These are phyloP conservation scores for Sinopyrophorus schimmeli DNA, from an alignment of 2,888 invertebrate genomes.

Conservation along the genomic window DNA sequence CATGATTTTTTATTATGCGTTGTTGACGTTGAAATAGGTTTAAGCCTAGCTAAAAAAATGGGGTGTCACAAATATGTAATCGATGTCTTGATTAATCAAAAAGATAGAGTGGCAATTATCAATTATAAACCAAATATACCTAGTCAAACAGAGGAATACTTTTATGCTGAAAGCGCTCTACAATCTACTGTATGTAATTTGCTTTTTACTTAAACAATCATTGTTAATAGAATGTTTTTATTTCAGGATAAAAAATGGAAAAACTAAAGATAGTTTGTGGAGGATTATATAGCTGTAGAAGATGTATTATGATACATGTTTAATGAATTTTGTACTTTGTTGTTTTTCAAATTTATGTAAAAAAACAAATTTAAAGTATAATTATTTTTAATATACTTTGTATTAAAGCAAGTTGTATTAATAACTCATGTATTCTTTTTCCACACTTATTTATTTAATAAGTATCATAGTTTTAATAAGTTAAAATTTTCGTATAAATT, in stretches of 20 bases:
- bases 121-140: slow-evolving; percentile 66
- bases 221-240: slow-evolving; percentile 10
- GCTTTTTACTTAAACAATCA: neutral
- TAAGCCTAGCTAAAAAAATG: slow-evolving; percentile 65
- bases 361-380: no score
- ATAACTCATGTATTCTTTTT: no score
- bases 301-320: no score
- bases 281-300: slow-evolving; percentile 21
- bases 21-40: slow-evolving; percentile 57
- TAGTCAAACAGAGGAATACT: slow-evolving; percentile 70
- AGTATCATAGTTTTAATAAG: no score
- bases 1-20: slow-evolving; percentile 47
- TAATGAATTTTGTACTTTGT: neutral
- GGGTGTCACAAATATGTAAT: slow-evolving; percentile 69
- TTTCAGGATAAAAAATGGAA: slow-evolving; percentile 47
- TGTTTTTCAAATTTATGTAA: no score
- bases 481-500: no score
- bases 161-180: slow-evolving; percentile 72
- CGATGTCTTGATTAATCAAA: slow-evolving; percentile 63
- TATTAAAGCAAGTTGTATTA: no score
- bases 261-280: slow-evolving; percentile 39
- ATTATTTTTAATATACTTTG: no score
- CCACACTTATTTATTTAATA: no score
- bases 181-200: slow-evolving; percentile 39
- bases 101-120: slow-evolving; percentile 64